Percentiles rank a stretch among this genome's conserved stretches.
These are phyloP conservation scores for Hemibates koningsi DNA, from an alignment of 2,113 vertebrate genomes.

Conservation along the genomic window DNA sequence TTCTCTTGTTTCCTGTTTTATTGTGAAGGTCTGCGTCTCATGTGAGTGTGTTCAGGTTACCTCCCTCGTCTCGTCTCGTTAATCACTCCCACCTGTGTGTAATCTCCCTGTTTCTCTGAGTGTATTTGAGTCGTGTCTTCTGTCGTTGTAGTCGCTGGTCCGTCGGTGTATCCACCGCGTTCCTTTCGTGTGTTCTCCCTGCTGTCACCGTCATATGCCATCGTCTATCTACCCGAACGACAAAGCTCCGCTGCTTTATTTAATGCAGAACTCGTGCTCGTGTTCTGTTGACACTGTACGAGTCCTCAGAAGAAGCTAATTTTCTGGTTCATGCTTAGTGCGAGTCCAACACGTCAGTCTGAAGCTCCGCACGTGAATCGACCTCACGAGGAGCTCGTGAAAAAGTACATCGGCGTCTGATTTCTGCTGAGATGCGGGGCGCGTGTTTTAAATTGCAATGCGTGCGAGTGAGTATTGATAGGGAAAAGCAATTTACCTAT, in stretches of 20 bases:
- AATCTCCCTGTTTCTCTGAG: too few relatives aligned
- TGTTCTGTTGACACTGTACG: neutral
- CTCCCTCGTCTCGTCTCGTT: too few relatives aligned
- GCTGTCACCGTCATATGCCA: too few relatives aligned
- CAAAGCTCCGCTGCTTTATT: neutral
- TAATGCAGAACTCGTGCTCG: neutral
- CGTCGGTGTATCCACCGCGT: too few relatives aligned
- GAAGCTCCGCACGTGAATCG: neutral
- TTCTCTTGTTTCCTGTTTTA: too few relatives aligned
- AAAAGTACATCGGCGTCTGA: neutral
- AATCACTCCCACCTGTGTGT: too few relatives aligned
- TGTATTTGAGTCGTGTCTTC: too few relatives aligned
- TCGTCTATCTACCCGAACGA: accelerated
- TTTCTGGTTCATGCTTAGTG: neutral
- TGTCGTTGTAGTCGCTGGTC: too few relatives aligned
- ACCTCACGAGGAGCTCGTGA: neutral
- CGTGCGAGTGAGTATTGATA: neutral
- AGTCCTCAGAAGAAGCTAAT: neutral
- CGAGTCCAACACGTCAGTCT: neutral
- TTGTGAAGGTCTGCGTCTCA: too few relatives aligned
- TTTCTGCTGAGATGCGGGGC: neutral
- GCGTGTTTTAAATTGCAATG: neutral
- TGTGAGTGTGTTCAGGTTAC: too few relatives aligned
- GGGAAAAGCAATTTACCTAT: neutral
- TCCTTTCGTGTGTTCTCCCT: too few relatives aligned